Base-by-base conservation (phyloP, 2,797 vertebrate species). In the Rhinatrema bivittatum region DNA sequence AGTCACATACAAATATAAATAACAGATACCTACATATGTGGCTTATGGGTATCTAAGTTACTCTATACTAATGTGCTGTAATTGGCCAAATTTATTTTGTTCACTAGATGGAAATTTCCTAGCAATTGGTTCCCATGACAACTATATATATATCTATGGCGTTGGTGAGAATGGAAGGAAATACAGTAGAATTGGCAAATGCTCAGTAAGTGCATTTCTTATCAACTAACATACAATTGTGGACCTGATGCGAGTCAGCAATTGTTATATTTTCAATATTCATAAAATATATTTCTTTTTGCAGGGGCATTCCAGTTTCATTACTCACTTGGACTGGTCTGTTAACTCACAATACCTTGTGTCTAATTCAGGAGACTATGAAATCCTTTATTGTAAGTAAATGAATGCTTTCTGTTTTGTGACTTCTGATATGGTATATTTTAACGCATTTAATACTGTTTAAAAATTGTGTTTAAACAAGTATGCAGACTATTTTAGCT, bases 261-360 rank as follows among this genome's bases (percentile, higher is more conserved):
- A 1, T 1, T n/a, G 6, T 1, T 2, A 8, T 6, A 9, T 13
- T 8, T 8, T 1, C 16, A 21, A 3, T 8, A 5, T 9, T 3
- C 1, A 1, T 23, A 19, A 26, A 18, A 32, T 34, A 14, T 19
- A 6, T 31, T 52, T 54, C 40, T 60, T 41, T 36, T 40, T 46
- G 1, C 72, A 99, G 96, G 96, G 96, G 64, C 96, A 99, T 72
- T 99, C 96, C 50, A 99, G 96, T 66, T 98, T 97, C 69, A 98
- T 99, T 62, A 97, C 94, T 40, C 96, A 99, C 60, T 69, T 99
- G 73, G 95, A 99, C 73, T 99, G 96, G 95, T 97, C 94, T 5
- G 73, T 86, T 61, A 91, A 94, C 70, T 96, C 93, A 2, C 93
- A 99, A 16, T 94, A 94, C 74, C 87, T 99, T 36, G 89, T 97